Percentiles rank a stretch among this genome's conserved stretches.
Evolutionary conservation across 2,888 invertebrate genomes (phyloP).

Genomic region (Sicus ferrugineus): DNA sequence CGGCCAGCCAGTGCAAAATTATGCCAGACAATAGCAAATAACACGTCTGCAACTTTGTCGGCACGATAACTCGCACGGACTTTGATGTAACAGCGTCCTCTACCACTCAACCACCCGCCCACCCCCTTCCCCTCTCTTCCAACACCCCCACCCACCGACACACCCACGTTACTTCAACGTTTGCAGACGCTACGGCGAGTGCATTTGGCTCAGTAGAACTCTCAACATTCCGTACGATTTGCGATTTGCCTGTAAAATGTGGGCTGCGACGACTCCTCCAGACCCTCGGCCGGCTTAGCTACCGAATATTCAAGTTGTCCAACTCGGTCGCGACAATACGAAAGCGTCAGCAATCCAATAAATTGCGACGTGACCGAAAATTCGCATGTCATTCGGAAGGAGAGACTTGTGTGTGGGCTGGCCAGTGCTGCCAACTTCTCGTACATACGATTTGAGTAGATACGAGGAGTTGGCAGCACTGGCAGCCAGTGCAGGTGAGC

Average conservation of each 20-base stretch:
- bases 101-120: neutral
- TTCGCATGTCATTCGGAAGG: slow-evolving; percentile 29
- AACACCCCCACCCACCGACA: neutral
- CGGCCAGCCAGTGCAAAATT: slow-evolving; percentile 13
- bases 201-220: slow-evolving; percentile 19
- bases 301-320: neutral
- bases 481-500: neutral
- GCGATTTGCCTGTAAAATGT: slow-evolving; percentile 32
- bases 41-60: slow-evolving; percentile 27
- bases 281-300: neutral
- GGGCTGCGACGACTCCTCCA: slow-evolving; percentile 22
- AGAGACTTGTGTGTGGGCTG: neutral
- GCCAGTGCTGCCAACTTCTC: neutral
- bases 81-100: neutral
- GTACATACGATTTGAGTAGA: too few species aligned
- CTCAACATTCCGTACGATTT: slow-evolving; percentile 30
- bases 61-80: slow-evolving; percentile 24
- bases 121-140: neutral
- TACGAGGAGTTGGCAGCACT: slow-evolving; percentile 14
- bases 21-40: slow-evolving; percentile 23
- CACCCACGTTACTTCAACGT: neutral
- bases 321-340: slow-evolving; percentile 16
- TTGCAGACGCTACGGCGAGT: neutral
- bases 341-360: slow-evolving; percentile 34
- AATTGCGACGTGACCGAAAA: slow-evolving; percentile 35